phyloP scores from a whole-genome alignment of 92 coral and sea anemone species.

The Virgularia gustaviana region DNA sequence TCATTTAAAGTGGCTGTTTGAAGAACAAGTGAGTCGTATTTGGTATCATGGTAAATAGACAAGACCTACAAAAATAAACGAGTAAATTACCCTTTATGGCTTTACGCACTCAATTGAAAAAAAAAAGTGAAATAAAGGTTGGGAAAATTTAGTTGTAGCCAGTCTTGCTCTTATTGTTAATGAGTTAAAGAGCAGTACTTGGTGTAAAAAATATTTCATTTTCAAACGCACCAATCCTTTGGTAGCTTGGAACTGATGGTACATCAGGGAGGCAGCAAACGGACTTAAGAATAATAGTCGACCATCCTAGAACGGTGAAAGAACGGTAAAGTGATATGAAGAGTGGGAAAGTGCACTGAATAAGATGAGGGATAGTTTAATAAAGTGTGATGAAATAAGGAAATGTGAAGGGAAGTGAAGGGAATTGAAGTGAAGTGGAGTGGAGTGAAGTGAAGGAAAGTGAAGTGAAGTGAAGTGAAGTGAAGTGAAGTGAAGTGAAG shows the following conservation, averaged over 20 bases:
- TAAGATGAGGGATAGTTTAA: neutral
- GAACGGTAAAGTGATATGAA: no score
- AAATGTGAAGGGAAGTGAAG: neutral
- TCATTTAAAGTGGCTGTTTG: no score
- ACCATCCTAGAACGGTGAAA: slow-evolving; percentile 80
- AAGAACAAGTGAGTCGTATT: no score
- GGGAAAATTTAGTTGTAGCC: neutral
- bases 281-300: slow-evolving; percentile 80
- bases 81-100: no score
- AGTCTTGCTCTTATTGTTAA: no score
- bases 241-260: slow-evolving; percentile 76
- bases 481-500: no score
- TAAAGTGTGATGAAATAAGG: neutral
- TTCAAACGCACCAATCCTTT: slow-evolving; percentile 71
- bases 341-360: neutral
- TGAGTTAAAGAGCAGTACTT: neutral
- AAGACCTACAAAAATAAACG: no score
- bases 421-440: neutral
- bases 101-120: neutral
- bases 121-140: neutral
- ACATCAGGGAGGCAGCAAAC: slow-evolving; percentile 79
- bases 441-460: no score
- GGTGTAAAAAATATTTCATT: no score
- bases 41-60: no score
- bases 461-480: neutral